A percentile compares a stretch with the other conserved stretches of the same genome.
phyloP scores from a whole-genome alignment of 2,888 invertebrate genomes.

The Phragmatobia fuliginosa region DNA sequence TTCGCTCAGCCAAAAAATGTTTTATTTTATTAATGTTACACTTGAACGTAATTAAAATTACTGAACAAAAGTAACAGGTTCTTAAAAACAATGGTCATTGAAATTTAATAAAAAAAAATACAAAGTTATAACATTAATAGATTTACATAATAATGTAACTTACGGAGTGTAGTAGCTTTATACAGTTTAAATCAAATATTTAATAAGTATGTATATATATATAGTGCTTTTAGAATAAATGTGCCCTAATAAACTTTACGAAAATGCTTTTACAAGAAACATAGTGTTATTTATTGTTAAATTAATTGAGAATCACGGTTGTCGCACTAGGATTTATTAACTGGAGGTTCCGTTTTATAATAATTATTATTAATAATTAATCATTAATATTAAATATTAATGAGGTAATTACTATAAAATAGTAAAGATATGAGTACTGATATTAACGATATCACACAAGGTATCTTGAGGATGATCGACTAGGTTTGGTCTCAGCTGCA shows the following conservation, averaged over 20 bases:
- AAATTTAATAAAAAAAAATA: background rate
- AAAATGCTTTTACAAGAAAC: no score
- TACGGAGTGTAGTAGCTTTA: background rate
- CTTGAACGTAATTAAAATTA: background rate
- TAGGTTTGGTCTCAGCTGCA: background rate
- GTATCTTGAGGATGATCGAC: background rate
- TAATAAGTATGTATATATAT: no score
- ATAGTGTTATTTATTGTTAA: no score
- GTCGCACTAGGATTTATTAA: no score
- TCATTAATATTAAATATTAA: no score
- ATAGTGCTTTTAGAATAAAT: background rate
- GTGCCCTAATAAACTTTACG: no score
- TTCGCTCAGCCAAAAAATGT: background rate
- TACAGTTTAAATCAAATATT: background rate
- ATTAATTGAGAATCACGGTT: no score
- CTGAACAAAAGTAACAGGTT: background rate
- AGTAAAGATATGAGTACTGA: no score
- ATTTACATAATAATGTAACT: background rate
- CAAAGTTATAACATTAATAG: background rate
- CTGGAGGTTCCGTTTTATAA: no score
- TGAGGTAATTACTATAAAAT: no score
- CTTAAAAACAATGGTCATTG: background rate
- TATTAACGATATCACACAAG: background rate
- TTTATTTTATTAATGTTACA: background rate
- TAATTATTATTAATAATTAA: no score